A percentile compares a stretch with the other conserved stretches of the same genome.
phyloP scores from a whole-genome alignment of 1,140 invertebrate species.

The Tetranychus cinnabarinus region DNA sequence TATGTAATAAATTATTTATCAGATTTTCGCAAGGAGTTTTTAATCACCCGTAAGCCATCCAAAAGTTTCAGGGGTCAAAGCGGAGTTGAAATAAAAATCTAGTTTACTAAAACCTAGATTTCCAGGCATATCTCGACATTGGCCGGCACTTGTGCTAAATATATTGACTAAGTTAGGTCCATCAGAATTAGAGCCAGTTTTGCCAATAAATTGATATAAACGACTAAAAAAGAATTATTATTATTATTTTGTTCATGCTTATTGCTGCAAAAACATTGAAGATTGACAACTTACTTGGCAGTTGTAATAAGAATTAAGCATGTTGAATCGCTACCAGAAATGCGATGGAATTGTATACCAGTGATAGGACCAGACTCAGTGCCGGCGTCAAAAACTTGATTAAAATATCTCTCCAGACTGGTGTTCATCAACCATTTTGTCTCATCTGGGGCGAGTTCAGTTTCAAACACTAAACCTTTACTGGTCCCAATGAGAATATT shows the following conservation, averaged over 20 bases:
- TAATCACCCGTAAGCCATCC: conserved; percentile 49
- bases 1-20: not conserved
- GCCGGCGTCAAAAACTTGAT: conserved; percentile 36
- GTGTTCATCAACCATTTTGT: conserved; percentile 26
- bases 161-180: not conserved
- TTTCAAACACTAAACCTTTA: conserved; percentile 72
- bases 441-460: conserved; percentile 46
- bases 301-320: conserved; percentile 51
- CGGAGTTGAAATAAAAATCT: conserved; percentile 45
- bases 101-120: conserved; percentile 49
- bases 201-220: conserved; percentile 3
- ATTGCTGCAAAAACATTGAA: not conserved
- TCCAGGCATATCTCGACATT: conserved; percentile 45
- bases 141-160: conserved; percentile 20
- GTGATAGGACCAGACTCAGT: conserved; percentile 42
- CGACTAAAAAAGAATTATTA: not conserved
- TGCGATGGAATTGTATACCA: conserved; percentile 54
- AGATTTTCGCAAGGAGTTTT: not conserved
- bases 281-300: conserved; percentile 23
- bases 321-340: conserved; percentile 32
- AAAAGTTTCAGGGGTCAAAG: conserved; percentile 39
- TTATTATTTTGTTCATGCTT: not conserved
- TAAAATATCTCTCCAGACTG: conserved; percentile 50
- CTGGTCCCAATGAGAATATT: conserved; percentile 68
- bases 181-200: not conserved